Conservation (phyloP, 2,888 invertebrate genomes). For the Ornithoptera priamus region DNA sequence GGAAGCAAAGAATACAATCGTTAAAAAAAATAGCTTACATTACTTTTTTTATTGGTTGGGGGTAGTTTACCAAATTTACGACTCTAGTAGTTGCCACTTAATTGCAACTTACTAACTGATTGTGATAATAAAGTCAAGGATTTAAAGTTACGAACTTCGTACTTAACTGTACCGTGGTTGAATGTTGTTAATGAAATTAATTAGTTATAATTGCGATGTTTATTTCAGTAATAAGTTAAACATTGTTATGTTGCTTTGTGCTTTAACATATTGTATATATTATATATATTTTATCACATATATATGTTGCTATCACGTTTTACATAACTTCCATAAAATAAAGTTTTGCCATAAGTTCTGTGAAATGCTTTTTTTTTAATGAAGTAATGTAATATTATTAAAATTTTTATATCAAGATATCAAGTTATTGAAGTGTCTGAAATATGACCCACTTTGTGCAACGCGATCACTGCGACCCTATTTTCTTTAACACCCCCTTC, state of each 20-base stretch:
- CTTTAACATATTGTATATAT: too few species aligned
- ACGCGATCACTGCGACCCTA: too few species aligned
- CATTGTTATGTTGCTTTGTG: background rate
- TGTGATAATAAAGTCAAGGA: constrained; percentile 2
- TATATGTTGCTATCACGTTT: too few species aligned
- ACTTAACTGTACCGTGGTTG: background rate
- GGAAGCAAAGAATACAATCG: constrained; percentile 7
- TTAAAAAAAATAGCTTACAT: constrained; percentile 11
- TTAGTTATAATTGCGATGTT: background rate
- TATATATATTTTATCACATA: too few species aligned
- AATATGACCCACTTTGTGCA: too few species aligned
- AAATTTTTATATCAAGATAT: too few species aligned
- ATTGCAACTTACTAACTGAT: constrained; percentile 9
- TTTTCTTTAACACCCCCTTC: too few species aligned
- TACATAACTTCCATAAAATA: too few species aligned
- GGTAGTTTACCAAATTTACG: constrained; percentile 15
- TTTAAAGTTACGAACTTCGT: background rate
- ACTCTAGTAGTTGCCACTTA: constrained; percentile 10
- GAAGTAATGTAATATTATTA: too few species aligned
- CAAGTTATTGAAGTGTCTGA: too few species aligned
- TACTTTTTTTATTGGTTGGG: constrained; percentile 12
- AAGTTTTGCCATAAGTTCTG: too few species aligned
- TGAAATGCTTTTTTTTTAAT: too few species aligned
- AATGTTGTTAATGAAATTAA: background rate
- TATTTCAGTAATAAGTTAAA: background rate